Conservation (phyloP, 2,113 vertebrate species). For the Pipra filicauda region DNA sequence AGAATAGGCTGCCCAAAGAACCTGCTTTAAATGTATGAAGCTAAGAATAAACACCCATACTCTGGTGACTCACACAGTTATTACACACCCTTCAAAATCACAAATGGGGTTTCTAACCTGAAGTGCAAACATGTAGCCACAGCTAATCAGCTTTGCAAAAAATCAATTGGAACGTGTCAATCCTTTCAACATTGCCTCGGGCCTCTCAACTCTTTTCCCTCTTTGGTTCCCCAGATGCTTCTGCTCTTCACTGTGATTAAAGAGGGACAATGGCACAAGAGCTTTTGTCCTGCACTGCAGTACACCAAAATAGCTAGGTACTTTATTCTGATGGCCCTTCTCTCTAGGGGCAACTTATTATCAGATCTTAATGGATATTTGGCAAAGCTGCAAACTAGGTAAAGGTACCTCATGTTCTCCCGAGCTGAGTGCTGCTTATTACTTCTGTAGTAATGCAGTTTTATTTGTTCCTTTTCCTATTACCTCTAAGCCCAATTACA, state of each 20-base stretch:
- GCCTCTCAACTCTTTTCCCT: background rate
- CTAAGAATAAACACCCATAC: background rate
- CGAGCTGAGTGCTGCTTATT: background rate
- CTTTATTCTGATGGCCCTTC: background rate
- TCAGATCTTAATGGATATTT: constrained; percentile 2
- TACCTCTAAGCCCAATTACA: background rate
- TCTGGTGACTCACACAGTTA: background rate
- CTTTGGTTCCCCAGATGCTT: background rate
- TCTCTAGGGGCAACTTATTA: background rate
- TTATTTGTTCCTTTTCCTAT: background rate
- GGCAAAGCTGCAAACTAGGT: background rate
- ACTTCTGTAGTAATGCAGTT: background rate
- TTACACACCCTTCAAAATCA: constrained; percentile 26
- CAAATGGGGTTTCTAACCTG: background rate
- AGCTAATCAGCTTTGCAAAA: constrained; percentile 41
- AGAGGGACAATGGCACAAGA: background rate
- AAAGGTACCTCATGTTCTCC: background rate
- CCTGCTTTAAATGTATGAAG: background rate
- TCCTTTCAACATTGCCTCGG: background rate
- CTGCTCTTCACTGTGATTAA: background rate
- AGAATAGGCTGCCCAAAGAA: background rate
- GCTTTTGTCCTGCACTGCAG: background rate
- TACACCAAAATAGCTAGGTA: background rate
- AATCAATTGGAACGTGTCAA: background rate
- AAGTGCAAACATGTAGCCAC: background rate